A percentile compares a stretch with the other conserved stretches of the same genome.
phyloP scores from a whole-genome alignment of 2,113 vertebrate genomes.

The Elanus axillaris region DNA sequence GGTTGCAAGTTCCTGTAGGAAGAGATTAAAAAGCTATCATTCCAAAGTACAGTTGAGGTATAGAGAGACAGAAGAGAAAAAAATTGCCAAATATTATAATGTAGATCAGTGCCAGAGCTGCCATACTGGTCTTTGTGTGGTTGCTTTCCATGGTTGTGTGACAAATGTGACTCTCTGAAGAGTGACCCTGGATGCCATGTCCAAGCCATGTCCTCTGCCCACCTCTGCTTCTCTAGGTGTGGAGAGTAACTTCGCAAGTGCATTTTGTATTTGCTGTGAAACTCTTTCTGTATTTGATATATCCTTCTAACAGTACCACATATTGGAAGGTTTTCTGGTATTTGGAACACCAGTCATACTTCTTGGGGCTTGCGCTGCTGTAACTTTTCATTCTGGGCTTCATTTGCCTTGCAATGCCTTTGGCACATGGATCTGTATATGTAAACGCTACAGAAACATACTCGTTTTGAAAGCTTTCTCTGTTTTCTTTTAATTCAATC shows the following conservation, averaged over 20 bases:
- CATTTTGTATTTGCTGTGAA: neutral
- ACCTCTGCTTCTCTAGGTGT: neutral
- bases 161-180: neutral
- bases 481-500: neutral
- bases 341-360: neutral
- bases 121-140: rapidly evolving
- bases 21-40: neutral
- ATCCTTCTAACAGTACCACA: neutral
- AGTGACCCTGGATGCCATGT: neutral
- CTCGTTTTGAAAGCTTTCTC: neutral
- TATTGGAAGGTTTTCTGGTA: neutral
- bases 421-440: neutral
- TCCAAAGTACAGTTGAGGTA: neutral
- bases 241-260: neutral
- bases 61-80: neutral
- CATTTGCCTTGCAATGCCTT: neutral
- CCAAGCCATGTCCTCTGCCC: neutral
- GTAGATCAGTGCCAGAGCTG: neutral
- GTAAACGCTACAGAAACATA: neutral
- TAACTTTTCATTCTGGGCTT: neutral
- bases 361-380: neutral
- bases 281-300: neutral
- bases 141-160: neutral
- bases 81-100: neutral
- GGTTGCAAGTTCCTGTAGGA: neutral